Conservation (phyloP, 1,140 invertebrate genomes). For the Drosophila lini region DNA sequence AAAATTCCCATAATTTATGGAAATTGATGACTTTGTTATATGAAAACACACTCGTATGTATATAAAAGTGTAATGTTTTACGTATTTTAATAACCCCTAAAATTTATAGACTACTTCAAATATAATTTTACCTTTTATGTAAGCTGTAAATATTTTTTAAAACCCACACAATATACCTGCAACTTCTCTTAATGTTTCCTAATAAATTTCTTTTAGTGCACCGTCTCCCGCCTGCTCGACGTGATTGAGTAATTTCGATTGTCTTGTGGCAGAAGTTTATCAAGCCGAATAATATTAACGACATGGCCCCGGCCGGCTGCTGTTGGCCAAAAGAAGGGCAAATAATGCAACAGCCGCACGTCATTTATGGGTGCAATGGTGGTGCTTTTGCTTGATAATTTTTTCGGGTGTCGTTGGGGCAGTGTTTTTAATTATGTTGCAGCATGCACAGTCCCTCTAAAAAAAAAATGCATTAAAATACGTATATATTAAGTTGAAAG, state of each 20-base stretch:
- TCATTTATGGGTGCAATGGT: slow-evolving; percentile 73
- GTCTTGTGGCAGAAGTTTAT: slow-evolving; percentile 83
- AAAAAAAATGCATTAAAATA: slow-evolving; percentile 29
- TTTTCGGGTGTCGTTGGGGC: slow-evolving; percentile 58
- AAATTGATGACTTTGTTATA: too few species aligned
- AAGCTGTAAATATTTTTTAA: not conserved
- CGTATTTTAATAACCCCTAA: not conserved
- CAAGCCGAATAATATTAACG: slow-evolving; percentile 82
- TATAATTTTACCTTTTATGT: not conserved
- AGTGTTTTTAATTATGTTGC: slow-evolving; percentile 76
- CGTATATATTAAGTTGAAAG: slow-evolving; percentile 46
- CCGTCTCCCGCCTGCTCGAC: slow-evolving; percentile 30
- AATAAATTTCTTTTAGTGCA: slow-evolving; percentile 22
- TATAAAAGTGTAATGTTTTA: too few species aligned
- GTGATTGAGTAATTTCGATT: slow-evolving; percentile 83
- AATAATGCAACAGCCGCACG: slow-evolving; percentile 77
- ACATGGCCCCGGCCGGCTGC: slow-evolving; percentile 65
- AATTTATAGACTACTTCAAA: not conserved
- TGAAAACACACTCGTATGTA: too few species aligned
- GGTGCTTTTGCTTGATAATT: slow-evolving; percentile 22
- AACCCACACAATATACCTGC: not conserved
- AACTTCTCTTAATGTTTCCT: not conserved
- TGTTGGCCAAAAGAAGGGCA: slow-evolving; percentile 75
- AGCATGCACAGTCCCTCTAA: slow-evolving; percentile 18
- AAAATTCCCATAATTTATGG: too few species aligned